Conservation (phyloP, 2,113 vertebrate genomes). For the Corynorhinus townsendii region DNA sequence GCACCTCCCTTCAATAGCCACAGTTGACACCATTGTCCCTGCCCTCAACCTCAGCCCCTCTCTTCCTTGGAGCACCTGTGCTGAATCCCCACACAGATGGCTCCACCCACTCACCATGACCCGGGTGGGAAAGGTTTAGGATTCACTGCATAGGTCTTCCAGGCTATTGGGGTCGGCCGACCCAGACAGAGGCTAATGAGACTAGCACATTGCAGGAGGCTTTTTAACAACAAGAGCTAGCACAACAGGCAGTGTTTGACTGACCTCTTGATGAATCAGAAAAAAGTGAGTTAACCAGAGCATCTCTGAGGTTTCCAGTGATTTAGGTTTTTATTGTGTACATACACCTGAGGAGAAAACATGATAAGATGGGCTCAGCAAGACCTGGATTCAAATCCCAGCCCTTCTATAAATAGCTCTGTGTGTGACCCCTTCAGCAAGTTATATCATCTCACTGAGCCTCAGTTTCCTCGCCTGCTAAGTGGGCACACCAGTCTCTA, state of each 20-base stretch:
- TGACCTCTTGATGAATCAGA: neutral
- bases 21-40: neutral
- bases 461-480: neutral
- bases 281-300: constrained; percentile 16
- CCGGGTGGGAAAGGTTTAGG: neutral
- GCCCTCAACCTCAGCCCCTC: neutral
- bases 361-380: neutral
- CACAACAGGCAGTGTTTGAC: neutral
- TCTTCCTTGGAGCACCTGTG: neutral
- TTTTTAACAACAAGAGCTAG: neutral
- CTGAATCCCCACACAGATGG: neutral
- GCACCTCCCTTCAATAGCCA: neutral
- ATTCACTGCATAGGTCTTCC: neutral
- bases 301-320: neutral
- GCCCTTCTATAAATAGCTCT: neutral
- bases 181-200: neutral
- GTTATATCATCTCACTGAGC: neutral
- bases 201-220: neutral
- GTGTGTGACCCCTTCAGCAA: neutral
- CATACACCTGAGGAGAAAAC: neutral
- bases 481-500: neutral
- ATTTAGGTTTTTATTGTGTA: neutral
- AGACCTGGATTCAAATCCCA: neutral
- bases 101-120: neutral
- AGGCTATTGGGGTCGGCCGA: neutral